Conservation (phyloP, 2,113 vertebrate genomes). For the Embiotoca jacksoni region DNA sequence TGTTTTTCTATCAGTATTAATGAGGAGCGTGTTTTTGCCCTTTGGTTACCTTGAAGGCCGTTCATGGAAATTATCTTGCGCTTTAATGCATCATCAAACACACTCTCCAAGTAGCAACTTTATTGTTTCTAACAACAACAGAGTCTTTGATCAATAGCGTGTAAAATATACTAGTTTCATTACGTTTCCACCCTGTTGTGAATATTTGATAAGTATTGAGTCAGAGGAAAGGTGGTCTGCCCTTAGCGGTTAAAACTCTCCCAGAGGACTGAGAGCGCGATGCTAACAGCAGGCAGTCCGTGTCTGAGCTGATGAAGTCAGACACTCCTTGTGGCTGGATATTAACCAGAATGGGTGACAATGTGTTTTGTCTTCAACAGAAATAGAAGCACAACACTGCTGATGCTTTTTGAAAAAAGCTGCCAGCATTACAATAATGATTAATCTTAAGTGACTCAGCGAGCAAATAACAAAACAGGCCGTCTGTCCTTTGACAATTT, state of each 20-base stretch:
- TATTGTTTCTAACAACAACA: slow-evolving; percentile 16
- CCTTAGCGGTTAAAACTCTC: slow-evolving; percentile 25
- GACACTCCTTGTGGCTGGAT: slow-evolving; percentile 33
- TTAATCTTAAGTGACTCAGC: slow-evolving; percentile 29
- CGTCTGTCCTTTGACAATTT: slow-evolving; percentile 26
- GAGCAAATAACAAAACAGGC: slow-evolving; percentile 11
- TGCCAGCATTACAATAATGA: slow-evolving; percentile 14
- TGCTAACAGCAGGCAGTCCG: slow-evolving; percentile 38
- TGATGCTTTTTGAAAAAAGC: neutral
- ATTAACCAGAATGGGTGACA: slow-evolving; percentile 1
- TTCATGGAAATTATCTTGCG: neutral
- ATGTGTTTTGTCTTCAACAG: neutral
- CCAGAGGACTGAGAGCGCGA: slow-evolving; percentile 22
- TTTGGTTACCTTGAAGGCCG: neutral
- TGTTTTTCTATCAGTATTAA: slow-evolving; percentile 1
- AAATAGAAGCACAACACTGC: slow-evolving; percentile 14
- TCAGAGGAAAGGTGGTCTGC: slow-evolving; percentile 33
- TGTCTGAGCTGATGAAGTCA: slow-evolving; percentile 50
- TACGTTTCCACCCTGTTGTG: slow-evolving; percentile 24
- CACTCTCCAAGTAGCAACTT: neutral
- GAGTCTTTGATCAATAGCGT: slow-evolving; percentile 14
- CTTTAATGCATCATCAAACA: slow-evolving; percentile 39
- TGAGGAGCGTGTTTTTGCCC: slow-evolving; percentile 12
- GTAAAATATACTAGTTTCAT: slow-evolving; percentile 23
- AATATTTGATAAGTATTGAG: slow-evolving; percentile 56